Evolutionary conservation across 1,140 invertebrate genomes (phyloP), one percentile per base, ranked within the genome.

Genomic region (Drosophila erecta): DNA sequence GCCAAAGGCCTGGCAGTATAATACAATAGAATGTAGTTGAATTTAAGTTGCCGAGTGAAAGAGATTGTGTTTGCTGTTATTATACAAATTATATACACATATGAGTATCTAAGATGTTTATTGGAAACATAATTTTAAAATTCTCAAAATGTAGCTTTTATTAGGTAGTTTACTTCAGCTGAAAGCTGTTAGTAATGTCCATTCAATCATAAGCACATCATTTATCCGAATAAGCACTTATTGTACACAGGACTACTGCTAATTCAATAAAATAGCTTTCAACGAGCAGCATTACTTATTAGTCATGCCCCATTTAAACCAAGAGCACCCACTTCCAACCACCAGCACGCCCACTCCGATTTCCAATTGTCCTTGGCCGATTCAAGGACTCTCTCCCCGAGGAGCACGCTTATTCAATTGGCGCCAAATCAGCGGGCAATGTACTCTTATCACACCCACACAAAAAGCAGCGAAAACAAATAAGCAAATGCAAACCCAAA

Each of bases 381-480:
- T 69, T 76, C 62, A 76, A 76, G 74, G 74, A 54, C 72, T 44
- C 27, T 17, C 46, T 22, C 10, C 47, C 46, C 37, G 20, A 37
- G 33, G 14, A 55, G 20, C 37, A 69, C 57, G 57, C 30, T 30
- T 17, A 53, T 60, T 71, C 62, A 73, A 74, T 76, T 76, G 73
- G 73, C 73, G 73, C 72, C 73, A 60, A 58, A 64, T 47, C 72
- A 41, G 56, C 38, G 58, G 83, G 74, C 83, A 87, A 73, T 73
- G 83, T 76, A 56, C 83, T 53, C 44, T 87, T 87, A 79, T 79
- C 78, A 75, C 43, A 51, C 53, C 46, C 27, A 35, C 56, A 17
- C 44, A 22, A 7, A 14, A 80, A 55, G 55, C 17, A 24, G 50
- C 56, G 57, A 50, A 81, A 85, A 72, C 17, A 60, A 76, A 38